phyloP scores from a whole-genome alignment of 35 echinoderm and acorn worm species.

The Chiridota heheva region DNA sequence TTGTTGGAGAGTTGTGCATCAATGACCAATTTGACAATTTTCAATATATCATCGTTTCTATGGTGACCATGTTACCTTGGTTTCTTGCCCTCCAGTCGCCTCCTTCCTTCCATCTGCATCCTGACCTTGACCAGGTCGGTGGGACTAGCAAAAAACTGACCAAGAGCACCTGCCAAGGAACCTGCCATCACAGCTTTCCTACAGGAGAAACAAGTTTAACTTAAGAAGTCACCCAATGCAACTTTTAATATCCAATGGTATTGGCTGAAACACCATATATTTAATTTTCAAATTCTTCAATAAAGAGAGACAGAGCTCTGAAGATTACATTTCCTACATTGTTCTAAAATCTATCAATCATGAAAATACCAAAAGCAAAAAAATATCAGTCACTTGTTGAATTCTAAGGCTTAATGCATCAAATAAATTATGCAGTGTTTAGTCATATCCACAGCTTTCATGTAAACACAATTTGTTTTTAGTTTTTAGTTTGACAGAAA shows the following conservation, averaged over 20 bases:
- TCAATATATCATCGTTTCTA: too few relatives aligned
- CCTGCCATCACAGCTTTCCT: slow-evolving; percentile 91
- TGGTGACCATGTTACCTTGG: slow-evolving; percentile 70
- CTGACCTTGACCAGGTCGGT: slow-evolving; percentile 95
- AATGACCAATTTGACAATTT: too few relatives aligned
- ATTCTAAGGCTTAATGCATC: too few relatives aligned
- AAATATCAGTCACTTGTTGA: too few relatives aligned
- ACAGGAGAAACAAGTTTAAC: neutral
- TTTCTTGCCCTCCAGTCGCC: slow-evolving; percentile 82
- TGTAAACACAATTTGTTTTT: too few relatives aligned
- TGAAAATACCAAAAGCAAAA: too few relatives aligned
- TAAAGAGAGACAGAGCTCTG: neutral
- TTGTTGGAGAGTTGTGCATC: too few relatives aligned
- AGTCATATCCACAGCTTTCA: too few relatives aligned
- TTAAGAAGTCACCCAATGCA: too few relatives aligned
- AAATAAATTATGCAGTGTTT: too few relatives aligned
- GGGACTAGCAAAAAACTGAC: slow-evolving; percentile 92
- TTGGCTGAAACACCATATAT: neutral
- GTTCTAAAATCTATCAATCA: neutral
- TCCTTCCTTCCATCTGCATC: slow-evolving; percentile 94
- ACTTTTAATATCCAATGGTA: neutral
- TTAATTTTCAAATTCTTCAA: neutral
- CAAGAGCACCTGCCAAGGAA: slow-evolving; percentile 67
- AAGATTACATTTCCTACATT: neutral
- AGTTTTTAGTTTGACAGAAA: too few relatives aligned